Base-by-base conservation (phyloP, 2,113 vertebrate species). In the Anhinga anhinga region DNA sequence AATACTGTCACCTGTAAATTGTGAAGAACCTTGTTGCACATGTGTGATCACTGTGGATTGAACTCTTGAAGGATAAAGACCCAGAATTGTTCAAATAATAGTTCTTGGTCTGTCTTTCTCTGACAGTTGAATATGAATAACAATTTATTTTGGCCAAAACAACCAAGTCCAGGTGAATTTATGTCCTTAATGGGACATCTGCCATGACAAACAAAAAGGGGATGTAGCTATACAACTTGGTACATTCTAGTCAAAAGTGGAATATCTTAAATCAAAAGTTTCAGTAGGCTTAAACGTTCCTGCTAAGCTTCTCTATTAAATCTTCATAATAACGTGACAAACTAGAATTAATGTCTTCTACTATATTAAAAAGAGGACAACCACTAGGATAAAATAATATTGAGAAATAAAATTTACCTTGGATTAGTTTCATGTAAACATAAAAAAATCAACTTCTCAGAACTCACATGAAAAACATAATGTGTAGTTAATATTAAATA, bases 401-500 rank as follows among this genome's bases (percentile, higher is more conserved):
- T 92, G 86, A 79, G 94, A 88, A 95, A 95, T 91, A 87, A 96
- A 97, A 96, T 96, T 95, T 97, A 97, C 86, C 90, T 98, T 98
- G 96, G 97, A 97, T 94, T 65, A 78, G 76, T 90, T 97, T 97
- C 96, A 91, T 90, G 95, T 88, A 88, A 94, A 93, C 56, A 74
- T 69, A 44, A 95, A 93, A 42, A 76, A 10, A 34, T 61, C 67
- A 88, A 14, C 9, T 97, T 97, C 95, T 98, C 93, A 95, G 97
- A 97, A 97, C 73, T 95, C 84, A 66, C 73, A 96, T 81, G 86
- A 93, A 97, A 98, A 97, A 92, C 94, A 96, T 93, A 98, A 97
- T 45, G 52, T 93, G 52, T 94, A 93, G 98, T 98, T 98, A 98
- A 98, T 98, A 98, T 97, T 97, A 96, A 98, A 97, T 96, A 95